Evolutionary conservation across 1,140 invertebrate genomes (phyloP), one percentile per base, ranked within the genome.

Genomic region (Hyphantria cunea): DNA sequence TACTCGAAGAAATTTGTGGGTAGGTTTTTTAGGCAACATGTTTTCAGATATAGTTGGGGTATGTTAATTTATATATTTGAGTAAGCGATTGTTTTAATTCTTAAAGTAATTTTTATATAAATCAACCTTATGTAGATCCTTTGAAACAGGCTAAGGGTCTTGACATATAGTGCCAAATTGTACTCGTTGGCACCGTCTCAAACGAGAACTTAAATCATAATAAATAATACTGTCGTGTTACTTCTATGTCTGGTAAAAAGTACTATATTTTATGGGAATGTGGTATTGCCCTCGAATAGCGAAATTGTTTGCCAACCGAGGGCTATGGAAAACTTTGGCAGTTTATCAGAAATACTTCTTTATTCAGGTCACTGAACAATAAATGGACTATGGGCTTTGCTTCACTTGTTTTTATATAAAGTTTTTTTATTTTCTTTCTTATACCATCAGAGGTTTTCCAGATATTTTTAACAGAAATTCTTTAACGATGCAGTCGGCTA

Each of bases 181-280:
- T 25, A 31, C 39, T 6, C 10, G 15, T 31, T 64, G 45, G 52
- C 52, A 55, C 13, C 6, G 15, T 42, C 9, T 56, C 65, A 67
- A 62, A 51, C 32, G 31, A 45, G 51, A 34, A 47, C 56, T 41
- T 62, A 62, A 62, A 62, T 58, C 52, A 58, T 42, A 13, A 6
- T 62, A 33, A 62, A 34, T 67, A 52, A 45, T 58, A 58, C 54
- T 66, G 11, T 7, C 44, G 56, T 56, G 39, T 51, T 47, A 66
- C 42, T 52, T 56, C 53, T 31, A 37, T 47, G 17, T 53, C 58
- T 56, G 65, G 65, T 52, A 51, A 58, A 51, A 13, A 39, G n/a
- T 60, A 47, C 55, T 60, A 15, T 34, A 59, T 50, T 48, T 44
- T 34, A 49, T 48, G 45, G 45, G 45, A 14, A 49, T 13, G 10